Conservation (phyloP, 1,140 invertebrate genomes). For the Nylanderia fulva region DNA sequence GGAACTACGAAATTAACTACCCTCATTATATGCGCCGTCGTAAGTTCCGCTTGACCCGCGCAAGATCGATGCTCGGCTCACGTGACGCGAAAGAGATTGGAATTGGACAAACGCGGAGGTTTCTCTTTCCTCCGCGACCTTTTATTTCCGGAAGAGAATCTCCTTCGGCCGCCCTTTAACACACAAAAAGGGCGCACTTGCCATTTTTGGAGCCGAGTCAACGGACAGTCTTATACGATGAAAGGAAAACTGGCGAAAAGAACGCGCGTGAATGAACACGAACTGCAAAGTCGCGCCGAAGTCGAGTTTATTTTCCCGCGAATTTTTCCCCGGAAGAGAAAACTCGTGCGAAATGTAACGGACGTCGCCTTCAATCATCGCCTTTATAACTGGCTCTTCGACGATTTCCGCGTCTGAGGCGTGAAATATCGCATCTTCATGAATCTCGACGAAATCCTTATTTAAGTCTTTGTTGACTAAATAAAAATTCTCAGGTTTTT, state of each 20-base stretch:
- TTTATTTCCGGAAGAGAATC: constrained; percentile 37
- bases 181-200: constrained; percentile 15
- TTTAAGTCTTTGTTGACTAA: constrained; percentile 11
- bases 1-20: constrained; percentile 51
- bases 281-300: constrained; percentile 10
- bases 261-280: constrained; percentile 28
- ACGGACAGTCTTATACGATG: constrained; percentile 5
- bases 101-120: constrained; percentile 34
- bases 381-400: constrained; percentile 26
- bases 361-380: constrained; percentile 10
- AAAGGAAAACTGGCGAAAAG: constrained; percentile 29
- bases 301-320: constrained; percentile 40
- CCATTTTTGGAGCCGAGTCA: constrained; percentile 41
- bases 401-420: constrained; percentile 5
- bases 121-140: neutral
- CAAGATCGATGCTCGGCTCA: constrained; percentile 46
- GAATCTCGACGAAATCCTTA: neutral
- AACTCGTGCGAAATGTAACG: constrained; percentile 38
- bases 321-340: constrained; percentile 35
- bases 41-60: constrained; percentile 48
- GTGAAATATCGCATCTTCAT: constrained; percentile 17
- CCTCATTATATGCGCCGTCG: constrained; percentile 45
- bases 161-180: no score
- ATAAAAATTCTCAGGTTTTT: neutral
- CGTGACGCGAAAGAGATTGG: constrained; percentile 47